Evolutionary conservation across 2,888 invertebrate species (phyloP), one percentile per base, ranked within the genome.

Genomic region (Aromia moschata): DNA sequence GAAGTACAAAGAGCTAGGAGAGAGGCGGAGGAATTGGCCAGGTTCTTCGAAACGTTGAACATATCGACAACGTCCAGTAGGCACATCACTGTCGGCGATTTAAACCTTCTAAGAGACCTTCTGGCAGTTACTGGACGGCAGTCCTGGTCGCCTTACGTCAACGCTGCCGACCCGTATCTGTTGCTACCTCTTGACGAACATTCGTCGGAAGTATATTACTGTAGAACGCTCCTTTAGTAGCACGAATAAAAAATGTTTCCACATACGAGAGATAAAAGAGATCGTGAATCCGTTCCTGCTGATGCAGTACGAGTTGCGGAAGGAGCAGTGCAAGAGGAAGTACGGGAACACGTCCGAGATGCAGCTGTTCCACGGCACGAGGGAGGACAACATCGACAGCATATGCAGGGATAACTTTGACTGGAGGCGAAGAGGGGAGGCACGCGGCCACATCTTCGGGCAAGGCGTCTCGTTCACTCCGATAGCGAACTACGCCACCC

Each of bases 341-440:
- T 31, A 49, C 11, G 25, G 38, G 1, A 2, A 20, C 4, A 9
- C 14, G 25, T 9, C 1, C 16, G 18, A 62, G 58, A 49, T 14
- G 14, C 14, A 20, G 9, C 60, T 74, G 16, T 77, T 73, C 59
- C 77, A 77, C 49, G 77, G 77, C 7, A 76, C 76, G 3, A 57
- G 49, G 33, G 36, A 14, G 11, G 10, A 12, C 3, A 71, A 72
- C 53, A 49, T 72, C 1, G 20, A 56, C 4, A 62, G 49, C 10
- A 77, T 77, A 36, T 72, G 71, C 41, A 38, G 31, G 20, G 56
- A 71, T 17, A 77, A 77, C 62, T 76, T 77, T 20, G 64, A 77
- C 60, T 77, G 74, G 73, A 66, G 76, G 31, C 54, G 67, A 9
- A 67, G 65, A 40, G 74, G 73, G 7, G 47, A 37, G n/a, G 31